These are phyloP conservation scores for Microcebus ravelobensis DNA, from an alignment of 2,113 vertebrate genomes.

Conservation along the genomic window DNA sequence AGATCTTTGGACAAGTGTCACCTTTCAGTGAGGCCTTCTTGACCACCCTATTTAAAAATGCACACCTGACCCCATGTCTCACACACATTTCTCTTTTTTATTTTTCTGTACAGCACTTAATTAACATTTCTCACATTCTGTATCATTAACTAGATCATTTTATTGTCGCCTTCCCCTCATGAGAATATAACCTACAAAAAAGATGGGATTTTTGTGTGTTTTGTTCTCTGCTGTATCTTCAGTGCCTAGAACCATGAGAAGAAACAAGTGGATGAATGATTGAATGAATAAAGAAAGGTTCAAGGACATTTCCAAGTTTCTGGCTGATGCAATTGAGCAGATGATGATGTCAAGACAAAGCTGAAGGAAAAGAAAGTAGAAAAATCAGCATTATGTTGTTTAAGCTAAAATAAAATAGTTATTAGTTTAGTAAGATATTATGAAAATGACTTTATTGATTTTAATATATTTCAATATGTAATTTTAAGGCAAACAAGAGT, in stretches of 20 bases:
- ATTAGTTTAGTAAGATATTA: neutral
- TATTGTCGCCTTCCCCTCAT: neutral
- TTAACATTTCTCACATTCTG: neutral
- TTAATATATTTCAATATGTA: constrained; percentile 4
- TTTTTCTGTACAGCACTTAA: neutral
- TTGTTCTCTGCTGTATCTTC: neutral
- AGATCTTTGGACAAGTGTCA: neutral
- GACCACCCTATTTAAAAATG: neutral
- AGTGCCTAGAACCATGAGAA: neutral
- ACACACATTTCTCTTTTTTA: neutral
- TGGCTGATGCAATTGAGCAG: neutral
- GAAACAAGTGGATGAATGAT: neutral
- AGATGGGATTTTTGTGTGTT: neutral
- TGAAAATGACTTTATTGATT: neutral
- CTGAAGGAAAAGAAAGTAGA: neutral
- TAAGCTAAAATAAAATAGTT: neutral
- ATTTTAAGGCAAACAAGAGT: neutral
- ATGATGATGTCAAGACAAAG: neutral
- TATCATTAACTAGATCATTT: neutral
- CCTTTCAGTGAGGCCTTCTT: neutral
- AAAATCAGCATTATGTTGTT: neutral
- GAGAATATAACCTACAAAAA: neutral
- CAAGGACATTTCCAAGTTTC: neutral
- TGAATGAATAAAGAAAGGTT: neutral
- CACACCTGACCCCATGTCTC: neutral